Base-by-base conservation (phyloP, 2,113 vertebrate genomes). In the Puntigrus tetrazona region DNA sequence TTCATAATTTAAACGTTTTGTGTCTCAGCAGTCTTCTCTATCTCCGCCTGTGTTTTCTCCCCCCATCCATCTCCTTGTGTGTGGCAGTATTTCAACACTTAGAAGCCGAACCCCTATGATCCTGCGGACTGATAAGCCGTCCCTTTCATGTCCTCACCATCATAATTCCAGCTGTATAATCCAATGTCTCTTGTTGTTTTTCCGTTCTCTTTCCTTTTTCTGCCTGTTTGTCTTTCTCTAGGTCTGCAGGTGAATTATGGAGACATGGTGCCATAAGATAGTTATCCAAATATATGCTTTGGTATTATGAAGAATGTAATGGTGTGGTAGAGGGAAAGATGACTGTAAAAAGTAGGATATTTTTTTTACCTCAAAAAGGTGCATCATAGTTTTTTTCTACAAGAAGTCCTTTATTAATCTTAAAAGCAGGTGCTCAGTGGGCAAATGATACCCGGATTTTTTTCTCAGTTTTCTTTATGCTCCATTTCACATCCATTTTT, bases 41-140 rank as follows among this genome's bases (percentile, higher is more conserved):
- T 52, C 31, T 77, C n/a, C 70, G 29, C 69, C 18, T 84, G 43
- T 61, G 55, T 63, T 45, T 45, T 81, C 18, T 72, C 61, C 41
- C 70, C 55, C n/a, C 75, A 25, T 73, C 50, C 43, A 25, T 69
- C 13, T 78, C 29, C 7, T 47, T 61, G 65, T 73, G 52, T 73
- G 81, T 78, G 86, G 78, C 50, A 69, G 47, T 45, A 36, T 80
- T 47, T 70, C 70, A 57, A 8, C 50, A 81, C 86, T 87, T 57
- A 50, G 20, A 81, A 82, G 55, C 82, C 74, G 74, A 76, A 82
- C 87, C 87, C 79, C 22, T 83, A 80, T 83, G 78, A 88, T 77
- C 14, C 4, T 47, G 67, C 34, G 5, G 36, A 70, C 67, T 43
- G 83, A 88, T 89, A 85, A 87, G 87, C 36, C 20, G 16, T 65